Evolutionary conservation across 2,797 vertebrate species (phyloP), one percentile per base, ranked within the genome.

Genomic region (Euthynnus affinis): DNA sequence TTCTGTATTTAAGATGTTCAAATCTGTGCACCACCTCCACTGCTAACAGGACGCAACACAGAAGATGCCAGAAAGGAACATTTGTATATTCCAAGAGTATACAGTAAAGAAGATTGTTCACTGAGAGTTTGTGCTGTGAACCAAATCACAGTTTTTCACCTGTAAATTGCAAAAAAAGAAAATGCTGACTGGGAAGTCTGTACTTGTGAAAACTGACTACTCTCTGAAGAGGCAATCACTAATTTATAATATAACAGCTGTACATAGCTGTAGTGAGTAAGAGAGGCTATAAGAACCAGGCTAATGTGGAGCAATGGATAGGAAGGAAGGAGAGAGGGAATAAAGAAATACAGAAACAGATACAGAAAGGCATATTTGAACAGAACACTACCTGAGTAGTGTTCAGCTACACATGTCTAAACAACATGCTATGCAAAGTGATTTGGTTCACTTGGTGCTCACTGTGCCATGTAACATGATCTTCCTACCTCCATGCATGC

Each of bases 381-480:
- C n/a, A 42, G 34, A 49, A 34, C 9, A 55, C 22, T 23, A n/a
- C 25, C 40, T 74, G 9, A 6, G 59, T 64, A 49, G 12, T 7
- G 18, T 20, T 72, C 29, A 2, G 37, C 18, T 48, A 53, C 23
- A 59, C 73, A 34, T 7, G 13, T 57, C 52, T 13, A 55, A 46
- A 22, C 15, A 70, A 14, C 22, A 48, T 51, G 48, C 27, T 10
- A 0, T 56, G 18, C 44, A 71, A 34, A 76, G 65, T 32, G 52
- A 60, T 12, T 62, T 29, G 44, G 34, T 22, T 65, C 27, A 67
- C 74, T 59, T 23, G 1, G 13, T 37, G 71, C 74, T 80, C 5
- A 0, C 29, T 78, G 34, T 62, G 23, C 60, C n/a, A 3, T 70
- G 85, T 74, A 82, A 89, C 37, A 2, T 27, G 78, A 90, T 81